Evolutionary conservation across 1,140 invertebrate species (phyloP), one percentile per base, ranked within the genome.

Genomic region (Trachelipus rathkii): DNA sequence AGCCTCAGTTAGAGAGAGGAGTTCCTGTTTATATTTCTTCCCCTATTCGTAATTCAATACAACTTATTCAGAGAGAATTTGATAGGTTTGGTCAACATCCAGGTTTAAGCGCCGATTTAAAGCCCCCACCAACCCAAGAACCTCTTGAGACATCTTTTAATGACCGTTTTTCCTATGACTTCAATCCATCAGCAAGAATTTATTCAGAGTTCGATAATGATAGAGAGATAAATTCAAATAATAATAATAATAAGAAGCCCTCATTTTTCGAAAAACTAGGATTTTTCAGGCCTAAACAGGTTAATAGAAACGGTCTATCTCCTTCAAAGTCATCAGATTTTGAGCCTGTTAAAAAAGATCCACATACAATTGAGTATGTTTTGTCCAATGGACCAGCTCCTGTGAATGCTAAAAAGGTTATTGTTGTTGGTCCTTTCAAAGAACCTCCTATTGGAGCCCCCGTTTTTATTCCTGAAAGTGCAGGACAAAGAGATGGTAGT

Each of bases 21-120:
- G 50, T 60, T 13, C 50, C 50, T 13, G 50, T 60, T 60, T 60
- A 60, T 60, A 19, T 60, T 19, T 60, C 50, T 60, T 60, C 50
- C 11, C 50, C 50, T 19, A 15, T 60, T 19, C 33, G 33, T 33
- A 33, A 33, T 33, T 33, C 33, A 6, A 8, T 19, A 15, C 50
- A 60, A 15, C 11, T 60, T 15, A 60, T 60, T 15, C 50, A 60
- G 8, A 60, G 19, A 60, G 11, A 60, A 19, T 60, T 60, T 60
- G 50, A 60, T 1, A 60, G 19, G 8, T 60, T 15, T 19, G 8
- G 19, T 60, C 11, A 60, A 60, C 50, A 60, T 60, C 19, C 50
- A 19, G 11, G 11, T 60, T 15, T 60, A 60, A 60, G 19, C 8
- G 19, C 19, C 11, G 50, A 19, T 19, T 60, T 60, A 60, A 13